Conservation (phyloP, 2,113 vertebrate species). For the Octodon degus region DNA sequence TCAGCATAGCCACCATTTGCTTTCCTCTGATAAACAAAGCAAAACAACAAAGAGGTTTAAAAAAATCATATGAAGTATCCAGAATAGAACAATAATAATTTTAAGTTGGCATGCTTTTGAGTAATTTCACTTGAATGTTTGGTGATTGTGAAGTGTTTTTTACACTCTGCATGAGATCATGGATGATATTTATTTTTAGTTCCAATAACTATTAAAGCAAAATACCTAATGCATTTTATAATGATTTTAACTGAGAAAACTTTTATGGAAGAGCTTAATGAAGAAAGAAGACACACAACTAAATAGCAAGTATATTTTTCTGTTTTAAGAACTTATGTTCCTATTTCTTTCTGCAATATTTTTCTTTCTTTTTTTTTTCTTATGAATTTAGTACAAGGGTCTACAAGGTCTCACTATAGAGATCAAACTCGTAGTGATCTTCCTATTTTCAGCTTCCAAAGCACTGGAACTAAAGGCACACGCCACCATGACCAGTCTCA, state of each 20-base stretch:
- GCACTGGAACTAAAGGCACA: too few species aligned
- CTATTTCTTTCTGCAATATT: neutral
- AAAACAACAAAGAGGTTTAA: neutral
- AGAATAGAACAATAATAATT: neutral
- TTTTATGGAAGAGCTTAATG: constrained; percentile 1
- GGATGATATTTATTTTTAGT: neutral
- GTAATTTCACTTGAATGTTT: neutral
- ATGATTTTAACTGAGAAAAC: neutral
- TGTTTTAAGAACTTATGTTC: neutral
- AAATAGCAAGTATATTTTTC: neutral
- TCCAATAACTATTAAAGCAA: neutral
- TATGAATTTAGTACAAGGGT: too few species aligned
- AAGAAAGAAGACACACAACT: neutral
- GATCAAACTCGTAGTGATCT: too few species aligned
- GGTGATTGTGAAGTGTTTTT: neutral
- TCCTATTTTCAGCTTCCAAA: too few species aligned
- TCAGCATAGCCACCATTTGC: neutral
- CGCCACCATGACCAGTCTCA: too few species aligned
- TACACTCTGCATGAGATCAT: neutral
- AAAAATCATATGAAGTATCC: neutral
- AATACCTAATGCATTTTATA: neutral
- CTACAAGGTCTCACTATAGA: too few species aligned
- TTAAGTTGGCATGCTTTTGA: neutral
- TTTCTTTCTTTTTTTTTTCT: neutral
- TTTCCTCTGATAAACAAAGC: neutral